Evolutionary conservation across 2,888 invertebrate genomes (phyloP).

Genomic region (Hipparchia sbordonii): DNA sequence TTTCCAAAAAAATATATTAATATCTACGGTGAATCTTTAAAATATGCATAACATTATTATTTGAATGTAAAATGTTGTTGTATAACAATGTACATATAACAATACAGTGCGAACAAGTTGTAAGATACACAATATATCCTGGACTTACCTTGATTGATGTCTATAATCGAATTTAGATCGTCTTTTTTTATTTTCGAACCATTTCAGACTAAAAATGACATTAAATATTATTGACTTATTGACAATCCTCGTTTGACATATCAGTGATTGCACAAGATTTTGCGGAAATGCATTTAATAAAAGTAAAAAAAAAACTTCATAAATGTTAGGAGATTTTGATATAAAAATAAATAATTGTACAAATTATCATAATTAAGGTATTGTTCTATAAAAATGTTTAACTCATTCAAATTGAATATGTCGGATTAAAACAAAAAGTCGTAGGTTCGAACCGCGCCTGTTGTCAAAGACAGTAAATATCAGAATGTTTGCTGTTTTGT

Average conservation of each 20-base stretch:
- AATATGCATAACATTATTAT: neutral
- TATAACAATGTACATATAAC: neutral
- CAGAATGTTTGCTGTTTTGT: neutral
- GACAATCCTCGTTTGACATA: constrained; percentile 22
- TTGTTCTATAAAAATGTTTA: constrained; percentile 6
- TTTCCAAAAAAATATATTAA: neutral
- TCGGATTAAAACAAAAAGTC: neutral
- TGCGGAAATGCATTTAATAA: constrained; percentile 5
- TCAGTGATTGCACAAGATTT: constrained; percentile 30
- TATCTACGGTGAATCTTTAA: neutral
- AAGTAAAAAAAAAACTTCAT: neutral
- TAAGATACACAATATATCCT: neutral
- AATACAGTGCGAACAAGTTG: no score
- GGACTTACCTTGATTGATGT: neutral
- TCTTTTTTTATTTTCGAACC: neutral
- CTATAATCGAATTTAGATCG: neutral
- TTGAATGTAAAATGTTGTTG: neutral
- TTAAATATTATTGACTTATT: neutral
- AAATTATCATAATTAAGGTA: constrained; percentile 9
- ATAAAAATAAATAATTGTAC: constrained; percentile 9
- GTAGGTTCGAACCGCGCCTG: no score
- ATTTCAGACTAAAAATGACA: constrained; percentile 8
- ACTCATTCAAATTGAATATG: constrained; percentile 13
- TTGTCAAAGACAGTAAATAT: no score
- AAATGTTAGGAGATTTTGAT: constrained; percentile 2